Evolutionary conservation across 2,113 vertebrate species (phyloP).

Genomic region (Colaptes auratus): DNA sequence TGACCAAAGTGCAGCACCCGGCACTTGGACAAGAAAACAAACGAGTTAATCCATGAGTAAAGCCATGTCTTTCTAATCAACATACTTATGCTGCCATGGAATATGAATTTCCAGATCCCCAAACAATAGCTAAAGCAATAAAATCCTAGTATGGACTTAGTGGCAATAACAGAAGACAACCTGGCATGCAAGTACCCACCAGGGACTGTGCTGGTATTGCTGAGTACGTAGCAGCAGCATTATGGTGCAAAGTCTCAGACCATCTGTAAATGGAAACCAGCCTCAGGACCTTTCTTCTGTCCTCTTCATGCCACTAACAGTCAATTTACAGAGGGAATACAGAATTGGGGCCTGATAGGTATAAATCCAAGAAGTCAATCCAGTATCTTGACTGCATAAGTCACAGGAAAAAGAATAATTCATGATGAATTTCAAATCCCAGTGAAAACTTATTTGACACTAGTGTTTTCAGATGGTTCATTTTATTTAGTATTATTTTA

Average conservation of each 20-base stretch:
- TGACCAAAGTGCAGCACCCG: no score
- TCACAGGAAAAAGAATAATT: background rate
- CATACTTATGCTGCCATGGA: background rate
- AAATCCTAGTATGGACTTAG: background rate
- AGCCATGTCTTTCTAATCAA: background rate
- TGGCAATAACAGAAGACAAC: rapidly evolving
- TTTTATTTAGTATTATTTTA: background rate
- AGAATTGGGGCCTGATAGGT: rapidly evolving
- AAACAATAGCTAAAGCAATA: rapidly evolving
- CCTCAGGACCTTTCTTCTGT: background rate
- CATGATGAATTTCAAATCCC: background rate
- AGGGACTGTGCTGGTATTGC: background rate
- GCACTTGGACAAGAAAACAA: no score
- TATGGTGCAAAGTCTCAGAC: background rate
- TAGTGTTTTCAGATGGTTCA: background rate
- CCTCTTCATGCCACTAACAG: background rate
- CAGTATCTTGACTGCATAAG: background rate
- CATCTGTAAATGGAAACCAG: background rate
- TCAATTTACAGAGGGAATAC: background rate
- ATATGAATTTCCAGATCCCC: background rate
- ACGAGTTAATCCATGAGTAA: no score
- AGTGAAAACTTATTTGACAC: background rate
- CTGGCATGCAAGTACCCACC: background rate
- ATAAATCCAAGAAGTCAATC: background rate
- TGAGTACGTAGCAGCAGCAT: background rate